Conservation (phyloP, 2,797 vertebrate genomes). For the Anableps anableps region DNA sequence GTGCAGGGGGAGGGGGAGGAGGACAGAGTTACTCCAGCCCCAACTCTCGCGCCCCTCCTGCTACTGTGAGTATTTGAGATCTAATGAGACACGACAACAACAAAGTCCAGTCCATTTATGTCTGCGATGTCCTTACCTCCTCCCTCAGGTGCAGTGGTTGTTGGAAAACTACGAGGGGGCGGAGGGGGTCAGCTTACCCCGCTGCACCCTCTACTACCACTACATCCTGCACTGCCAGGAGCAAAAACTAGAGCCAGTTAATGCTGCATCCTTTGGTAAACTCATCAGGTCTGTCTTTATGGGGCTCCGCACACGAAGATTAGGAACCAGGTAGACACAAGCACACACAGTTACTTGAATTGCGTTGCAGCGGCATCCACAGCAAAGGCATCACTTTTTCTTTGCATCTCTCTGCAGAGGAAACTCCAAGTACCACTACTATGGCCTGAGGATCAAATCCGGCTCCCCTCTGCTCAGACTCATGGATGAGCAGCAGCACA, state of each 20-base stretch:
- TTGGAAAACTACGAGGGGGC: slow-evolving; percentile 94
- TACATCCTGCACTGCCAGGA: slow-evolving; percentile 95
- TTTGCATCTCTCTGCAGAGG: slow-evolving; percentile 79
- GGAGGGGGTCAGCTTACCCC: slow-evolving; percentile 92
- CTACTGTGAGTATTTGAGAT: slow-evolving; percentile 84
- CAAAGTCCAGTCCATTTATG: slow-evolving; percentile 35
- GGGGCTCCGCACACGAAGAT: slow-evolving; percentile 89
- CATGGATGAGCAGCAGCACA: slow-evolving; percentile 93
- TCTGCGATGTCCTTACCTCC: not conserved
- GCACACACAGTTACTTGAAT: not conserved
- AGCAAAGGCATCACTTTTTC: not conserved
- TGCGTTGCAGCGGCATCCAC: not conserved
- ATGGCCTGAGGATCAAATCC: slow-evolving; percentile 92
- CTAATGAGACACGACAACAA: not conserved
- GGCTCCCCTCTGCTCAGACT: slow-evolving; percentile 88
- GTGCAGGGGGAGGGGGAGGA: slow-evolving; percentile 54
- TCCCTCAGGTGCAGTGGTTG: slow-evolving; percentile 90
- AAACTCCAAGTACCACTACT: slow-evolving; percentile 97
- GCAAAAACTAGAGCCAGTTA: slow-evolving; percentile 92
- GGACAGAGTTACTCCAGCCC: slow-evolving; percentile 87
- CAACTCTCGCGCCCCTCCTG: slow-evolving; percentile 91
- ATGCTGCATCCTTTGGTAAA: slow-evolving; percentile 94
- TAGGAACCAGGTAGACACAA: slow-evolving; percentile 87
- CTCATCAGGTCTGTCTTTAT: slow-evolving; percentile 95
- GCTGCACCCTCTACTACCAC: slow-evolving; percentile 95